phyloP scores from a whole-genome alignment of 2,797 vertebrate species.

The Alcedo atthis region DNA sequence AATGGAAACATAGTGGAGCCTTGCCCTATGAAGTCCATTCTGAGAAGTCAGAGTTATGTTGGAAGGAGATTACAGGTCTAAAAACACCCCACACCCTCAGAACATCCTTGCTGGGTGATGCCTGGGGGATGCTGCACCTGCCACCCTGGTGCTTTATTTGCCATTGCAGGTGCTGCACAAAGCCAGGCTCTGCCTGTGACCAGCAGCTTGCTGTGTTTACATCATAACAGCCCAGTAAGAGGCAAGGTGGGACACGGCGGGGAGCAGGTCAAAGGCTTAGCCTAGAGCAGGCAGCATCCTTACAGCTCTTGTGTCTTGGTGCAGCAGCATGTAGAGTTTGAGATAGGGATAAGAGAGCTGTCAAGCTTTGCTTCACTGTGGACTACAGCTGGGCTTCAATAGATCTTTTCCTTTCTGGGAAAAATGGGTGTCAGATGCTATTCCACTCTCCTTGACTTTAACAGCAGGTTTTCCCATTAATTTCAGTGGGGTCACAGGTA shows the following conservation, averaged over 20 bases:
- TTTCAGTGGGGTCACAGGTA: neutral
- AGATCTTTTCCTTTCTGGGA: neutral
- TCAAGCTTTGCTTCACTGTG: neutral
- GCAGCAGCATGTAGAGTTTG: neutral
- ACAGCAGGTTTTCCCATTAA: rapidly evolving
- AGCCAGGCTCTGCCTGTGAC: neutral
- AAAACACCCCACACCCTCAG: neutral
- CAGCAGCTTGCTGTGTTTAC: rapidly evolving
- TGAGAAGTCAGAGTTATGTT: neutral
- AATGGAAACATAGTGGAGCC: neutral
- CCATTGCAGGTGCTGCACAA: neutral
- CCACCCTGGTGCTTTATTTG: neutral
- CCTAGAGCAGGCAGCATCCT: neutral
- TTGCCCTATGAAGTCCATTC: neutral
- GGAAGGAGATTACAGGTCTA: neutral
- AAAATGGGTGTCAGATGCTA: neutral
- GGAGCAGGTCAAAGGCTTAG: neutral
- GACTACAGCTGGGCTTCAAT: neutral
- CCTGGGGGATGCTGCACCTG: neutral
- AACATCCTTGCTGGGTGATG: neutral
- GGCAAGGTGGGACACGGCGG: rapidly evolving
- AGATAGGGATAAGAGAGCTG: rapidly evolving
- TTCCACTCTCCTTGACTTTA: neutral
- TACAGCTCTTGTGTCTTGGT: neutral
- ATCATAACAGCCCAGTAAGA: too few species aligned